A percentile compares a stretch with the other conserved stretches of the same genome.
These are phyloP conservation scores for Madoqua kirkii DNA, from an alignment of 2,113 vertebrate genomes.

Conservation along the genomic window DNA sequence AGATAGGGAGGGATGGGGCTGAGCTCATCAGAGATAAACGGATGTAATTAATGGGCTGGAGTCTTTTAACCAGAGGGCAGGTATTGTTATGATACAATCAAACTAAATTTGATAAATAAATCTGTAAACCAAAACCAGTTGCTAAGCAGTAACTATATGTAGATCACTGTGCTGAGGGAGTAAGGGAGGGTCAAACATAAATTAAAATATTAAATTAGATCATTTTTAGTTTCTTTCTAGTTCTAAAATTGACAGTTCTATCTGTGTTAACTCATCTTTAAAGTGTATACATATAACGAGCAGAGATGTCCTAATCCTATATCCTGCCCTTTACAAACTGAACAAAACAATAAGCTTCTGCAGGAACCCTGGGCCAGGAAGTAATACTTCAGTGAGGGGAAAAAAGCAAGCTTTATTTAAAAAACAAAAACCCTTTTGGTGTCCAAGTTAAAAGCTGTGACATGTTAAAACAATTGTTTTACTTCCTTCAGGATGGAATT, in stretches of 20 bases:
- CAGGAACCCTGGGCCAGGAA: neutral
- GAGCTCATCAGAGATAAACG: neutral
- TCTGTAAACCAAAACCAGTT: neutral
- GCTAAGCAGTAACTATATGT: neutral
- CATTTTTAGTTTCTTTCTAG: neutral
- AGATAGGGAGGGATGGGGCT: neutral
- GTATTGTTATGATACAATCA: neutral
- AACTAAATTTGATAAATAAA: constrained; percentile 6
- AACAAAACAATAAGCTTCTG: neutral
- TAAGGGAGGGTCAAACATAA: neutral
- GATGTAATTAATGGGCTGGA: neutral
- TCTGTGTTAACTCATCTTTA: neutral
- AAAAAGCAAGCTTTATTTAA: neutral
- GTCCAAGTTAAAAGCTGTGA: constrained; percentile 5
- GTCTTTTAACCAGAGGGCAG: neutral
- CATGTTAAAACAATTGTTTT: neutral
- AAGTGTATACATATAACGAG: neutral
- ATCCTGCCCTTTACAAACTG: neutral
- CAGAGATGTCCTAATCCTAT: neutral
- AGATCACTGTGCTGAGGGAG: neutral
- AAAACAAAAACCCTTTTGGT: neutral
- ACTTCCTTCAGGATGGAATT: constrained; percentile 18
- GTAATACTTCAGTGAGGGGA: neutral
- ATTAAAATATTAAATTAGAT: neutral
- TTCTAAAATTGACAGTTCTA: neutral